Evolutionary conservation across 2,888 invertebrate species (phyloP).

Genomic region (Netelia inedita): DNA sequence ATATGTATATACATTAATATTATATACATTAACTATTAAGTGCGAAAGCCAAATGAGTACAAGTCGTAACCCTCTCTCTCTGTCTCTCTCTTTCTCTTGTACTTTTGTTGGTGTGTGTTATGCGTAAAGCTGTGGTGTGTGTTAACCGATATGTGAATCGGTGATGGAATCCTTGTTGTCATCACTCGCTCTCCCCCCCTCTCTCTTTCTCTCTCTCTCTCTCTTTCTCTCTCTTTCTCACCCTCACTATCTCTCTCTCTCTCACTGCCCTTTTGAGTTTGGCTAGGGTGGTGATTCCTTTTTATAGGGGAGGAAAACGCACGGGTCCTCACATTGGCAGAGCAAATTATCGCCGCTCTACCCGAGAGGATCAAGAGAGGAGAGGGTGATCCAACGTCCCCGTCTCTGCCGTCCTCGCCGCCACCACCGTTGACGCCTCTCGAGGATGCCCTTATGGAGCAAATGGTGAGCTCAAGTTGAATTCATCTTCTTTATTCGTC

Average conservation of each 20-base stretch:
- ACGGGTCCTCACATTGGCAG: constrained; percentile 96
- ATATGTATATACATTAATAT: constrained; percentile 14
- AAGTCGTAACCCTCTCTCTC: background rate
- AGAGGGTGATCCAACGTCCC: constrained; percentile 83
- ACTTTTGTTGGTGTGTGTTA: constrained; percentile 13
- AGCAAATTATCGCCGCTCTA: constrained; percentile 99
- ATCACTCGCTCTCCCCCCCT: constrained; percentile 21
- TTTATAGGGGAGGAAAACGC: constrained; percentile 96
- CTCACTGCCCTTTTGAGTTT: constrained; percentile 76
- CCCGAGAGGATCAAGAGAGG: constrained; percentile 97
- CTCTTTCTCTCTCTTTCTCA: constrained; percentile 56
- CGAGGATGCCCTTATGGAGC: constrained; percentile 84
- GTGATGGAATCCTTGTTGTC: constrained; percentile 18
- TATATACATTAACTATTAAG: background rate
- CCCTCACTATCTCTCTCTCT: constrained; percentile 45
- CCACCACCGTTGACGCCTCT: constrained; percentile 82
- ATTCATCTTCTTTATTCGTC: constrained; percentile 11
- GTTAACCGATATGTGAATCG: background rate
- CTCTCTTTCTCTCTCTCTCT: constrained; percentile 56
- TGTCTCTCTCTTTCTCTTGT: background rate
- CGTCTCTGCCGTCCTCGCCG: constrained; percentile 83
- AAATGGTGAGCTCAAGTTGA: constrained; percentile 82
- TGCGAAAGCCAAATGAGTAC: background rate
- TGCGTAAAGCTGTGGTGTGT: constrained; percentile 66
- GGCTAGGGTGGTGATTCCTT: constrained; percentile 80